phyloP scores from a whole-genome alignment of 2,113 vertebrate genomes.

The Aldabrachelys gigantea region DNA sequence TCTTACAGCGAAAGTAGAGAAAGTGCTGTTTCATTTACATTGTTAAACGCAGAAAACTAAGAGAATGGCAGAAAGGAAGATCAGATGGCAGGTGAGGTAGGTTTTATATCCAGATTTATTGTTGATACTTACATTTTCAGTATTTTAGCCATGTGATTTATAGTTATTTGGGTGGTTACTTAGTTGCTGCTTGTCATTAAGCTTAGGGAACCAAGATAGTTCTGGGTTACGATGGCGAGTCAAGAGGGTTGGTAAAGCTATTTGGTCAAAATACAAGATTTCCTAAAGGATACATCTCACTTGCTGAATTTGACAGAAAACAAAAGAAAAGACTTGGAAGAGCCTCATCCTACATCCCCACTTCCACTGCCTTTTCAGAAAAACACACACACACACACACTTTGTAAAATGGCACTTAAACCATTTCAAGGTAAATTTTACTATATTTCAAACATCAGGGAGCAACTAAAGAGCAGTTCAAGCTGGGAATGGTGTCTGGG shows the following conservation, averaged over 20 bases:
- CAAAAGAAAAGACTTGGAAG: too few species aligned
- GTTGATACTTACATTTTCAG: too few species aligned
- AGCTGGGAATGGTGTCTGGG: not conserved
- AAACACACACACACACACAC: not conserved
- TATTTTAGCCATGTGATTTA: too few species aligned
- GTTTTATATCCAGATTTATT: not conserved
- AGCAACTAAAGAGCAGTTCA: not conserved
- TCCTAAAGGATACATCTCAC: not conserved
- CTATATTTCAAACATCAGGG: not conserved
- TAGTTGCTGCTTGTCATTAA: not conserved
- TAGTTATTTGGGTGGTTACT: not conserved
- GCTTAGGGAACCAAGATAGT: not conserved
- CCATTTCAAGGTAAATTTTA: not conserved
- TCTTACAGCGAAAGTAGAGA: not conserved
- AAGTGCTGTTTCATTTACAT: not conserved
- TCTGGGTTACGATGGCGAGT: not conserved
- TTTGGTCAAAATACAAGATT: not conserved
- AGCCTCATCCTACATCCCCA: too few species aligned
- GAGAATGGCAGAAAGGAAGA: not conserved
- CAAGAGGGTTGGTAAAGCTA: not conserved
- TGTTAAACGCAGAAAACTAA: not conserved
- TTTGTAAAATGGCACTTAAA: not conserved
- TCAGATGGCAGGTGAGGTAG: not conserved
- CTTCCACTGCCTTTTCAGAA: not conserved
- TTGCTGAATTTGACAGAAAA: too few species aligned